Percentiles rank a stretch among this genome's conserved stretches.
Conservation (phyloP, 2,888 invertebrate species). For the Heterodera filipjevi region DNA sequence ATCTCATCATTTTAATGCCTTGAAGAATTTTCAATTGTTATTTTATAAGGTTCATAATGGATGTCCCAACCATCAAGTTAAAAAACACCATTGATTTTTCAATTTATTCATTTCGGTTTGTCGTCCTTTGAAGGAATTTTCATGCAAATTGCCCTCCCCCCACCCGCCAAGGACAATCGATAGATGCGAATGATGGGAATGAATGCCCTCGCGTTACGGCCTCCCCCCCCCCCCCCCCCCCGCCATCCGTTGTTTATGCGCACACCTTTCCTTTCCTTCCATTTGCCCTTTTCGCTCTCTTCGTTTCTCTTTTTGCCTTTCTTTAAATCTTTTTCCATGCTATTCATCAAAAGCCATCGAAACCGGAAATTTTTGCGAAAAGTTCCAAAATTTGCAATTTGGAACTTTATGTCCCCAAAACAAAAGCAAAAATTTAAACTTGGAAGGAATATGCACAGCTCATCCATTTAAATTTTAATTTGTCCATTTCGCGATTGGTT, state of each 20-base stretch:
- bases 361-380: too few species aligned
- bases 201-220: neutral
- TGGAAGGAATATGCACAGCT: too few species aligned
- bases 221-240: neutral
- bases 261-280: neutral
- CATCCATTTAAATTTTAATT: too few species aligned
- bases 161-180: constrained; percentile 18
- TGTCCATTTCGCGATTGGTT: too few species aligned
- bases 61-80: too few species aligned
- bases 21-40: neutral
- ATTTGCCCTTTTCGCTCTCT: neutral
- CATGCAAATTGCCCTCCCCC: neutral
- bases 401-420: too few species aligned
- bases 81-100: neutral
- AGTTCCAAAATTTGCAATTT: too few species aligned
- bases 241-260: neutral
- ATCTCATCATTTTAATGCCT: neutral
- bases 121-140: neutral
- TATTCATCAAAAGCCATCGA: too few species aligned
- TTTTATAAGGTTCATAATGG: too few species aligned
- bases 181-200: neutral
- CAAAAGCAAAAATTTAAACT: too few species aligned
- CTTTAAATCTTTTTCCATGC: neutral
- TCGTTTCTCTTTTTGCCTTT: neutral
- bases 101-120: neutral